Percentiles rank a stretch among this genome's conserved stretches.
These are phyloP conservation scores for Fistularia tabacaria DNA, from an alignment of 2,797 vertebrate species.

Conservation along the genomic window DNA sequence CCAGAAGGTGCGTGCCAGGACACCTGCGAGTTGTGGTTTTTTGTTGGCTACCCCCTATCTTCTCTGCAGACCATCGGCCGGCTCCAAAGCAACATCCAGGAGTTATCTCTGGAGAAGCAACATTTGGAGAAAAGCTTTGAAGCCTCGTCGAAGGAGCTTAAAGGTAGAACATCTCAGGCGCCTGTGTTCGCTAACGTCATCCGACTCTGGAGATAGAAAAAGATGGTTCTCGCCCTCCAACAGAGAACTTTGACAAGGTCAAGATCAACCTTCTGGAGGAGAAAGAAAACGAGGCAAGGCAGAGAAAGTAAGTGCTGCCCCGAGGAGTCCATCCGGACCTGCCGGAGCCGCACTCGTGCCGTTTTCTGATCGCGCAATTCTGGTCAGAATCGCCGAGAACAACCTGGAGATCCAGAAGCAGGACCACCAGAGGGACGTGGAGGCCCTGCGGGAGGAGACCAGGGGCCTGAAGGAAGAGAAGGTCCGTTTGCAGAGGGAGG, in stretches of 20 bases:
- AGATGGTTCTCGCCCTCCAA: conserved; percentile 14
- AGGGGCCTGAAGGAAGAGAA: conserved; percentile 80
- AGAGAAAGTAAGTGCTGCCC: conserved; percentile 79
- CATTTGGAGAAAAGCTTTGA: conserved; percentile 74
- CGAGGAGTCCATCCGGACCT: background rate
- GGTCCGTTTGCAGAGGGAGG: conserved; percentile 67
- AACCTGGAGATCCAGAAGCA: conserved; percentile 82
- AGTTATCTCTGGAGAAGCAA: conserved; percentile 78
- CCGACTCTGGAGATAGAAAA: too few relatives aligned
- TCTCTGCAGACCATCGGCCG: conserved; percentile 52
- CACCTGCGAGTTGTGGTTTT: too few relatives aligned
- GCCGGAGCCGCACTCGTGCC: background rate
- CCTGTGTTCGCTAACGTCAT: background rate
- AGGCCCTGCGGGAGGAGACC: conserved; percentile 79
- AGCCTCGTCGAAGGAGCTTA: conserved; percentile 75
- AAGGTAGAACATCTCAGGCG: conserved; percentile 70
- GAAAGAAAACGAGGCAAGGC: conserved; percentile 82
- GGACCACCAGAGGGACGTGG: conserved; percentile 82
- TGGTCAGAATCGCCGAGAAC: conserved; percentile 85
- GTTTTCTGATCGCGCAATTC: background rate
- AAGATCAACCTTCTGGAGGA: conserved; percentile 82
- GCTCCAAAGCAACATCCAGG: conserved; percentile 76
- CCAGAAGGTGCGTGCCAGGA: too few relatives aligned
- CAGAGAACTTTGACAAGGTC: conserved; percentile 86
- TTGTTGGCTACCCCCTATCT: background rate